Evolutionary conservation across 2,113 vertebrate species (phyloP), one percentile per base, ranked within the genome.

Genomic region (Xerus inauris): DNA sequence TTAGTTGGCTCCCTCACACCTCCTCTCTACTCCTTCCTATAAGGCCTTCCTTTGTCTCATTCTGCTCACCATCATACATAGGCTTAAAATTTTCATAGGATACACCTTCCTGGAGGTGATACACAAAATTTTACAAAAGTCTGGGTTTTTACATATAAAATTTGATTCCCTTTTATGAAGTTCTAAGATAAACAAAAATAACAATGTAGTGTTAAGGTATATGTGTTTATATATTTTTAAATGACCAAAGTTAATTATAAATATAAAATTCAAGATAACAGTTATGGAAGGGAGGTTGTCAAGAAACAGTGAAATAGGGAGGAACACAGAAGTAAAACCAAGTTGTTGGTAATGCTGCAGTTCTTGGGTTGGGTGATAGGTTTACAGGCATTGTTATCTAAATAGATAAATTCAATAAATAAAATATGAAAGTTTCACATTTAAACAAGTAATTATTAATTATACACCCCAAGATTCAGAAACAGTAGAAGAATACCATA

Each of bases 121-220:
- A 71, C 54, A 81, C 40, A 81, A 89, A 76, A 45, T 64, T 65
- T 51, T 81, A 72, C 49, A 5, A 19, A 71, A 79, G 42, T 88
- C 73, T 91, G 24, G 5, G 14, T 90, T 72, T 72, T 89, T 79
- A 96, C 30, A 79, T 72, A 32, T 42, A 57, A 32, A 81, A 42
- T 47, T 64, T 73, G 19, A 95, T n/a, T 95, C 73, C 22, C 12
- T 59, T 77, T 86, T 88, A 49, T 16, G 87, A 91, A 72, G 45
- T 38, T 91, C 89, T 91, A 72, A 92, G 75, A 88, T 22, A 91
- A 88, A 8, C 20, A 67, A 94, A 95, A 91, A 69, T 24, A 91
- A 40, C 12, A 69, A 87, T 65, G 8, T 38, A 32, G 80, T 59
- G 3, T 45, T 72, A 81, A 90, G 54, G 65, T n/a, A 2, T 59